Evolutionary conservation across 2,797 vertebrate species (phyloP), one percentile per base, ranked within the genome.

Genomic region (Huso huso): DNA sequence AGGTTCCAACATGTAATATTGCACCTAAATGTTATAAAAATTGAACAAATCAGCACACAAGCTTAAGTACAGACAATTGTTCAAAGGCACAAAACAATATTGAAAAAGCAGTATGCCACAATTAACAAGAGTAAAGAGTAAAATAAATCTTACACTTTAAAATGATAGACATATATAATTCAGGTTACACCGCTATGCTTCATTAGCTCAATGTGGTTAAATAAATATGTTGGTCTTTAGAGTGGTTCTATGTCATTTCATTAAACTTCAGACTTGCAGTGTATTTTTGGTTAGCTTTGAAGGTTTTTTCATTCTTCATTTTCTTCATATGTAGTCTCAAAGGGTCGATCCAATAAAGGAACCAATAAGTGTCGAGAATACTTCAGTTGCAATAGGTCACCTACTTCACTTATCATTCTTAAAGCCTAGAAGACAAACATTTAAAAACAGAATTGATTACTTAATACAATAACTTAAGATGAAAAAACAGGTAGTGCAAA

Each of bases 331-430:
- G 86, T 87, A 12, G 84, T 88, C 77, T 90, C 88, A 0, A 90
- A 92, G 0, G 89, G 87, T 64, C 85, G 83, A 74, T 84, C 84
- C 76, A 85, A 71, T 15, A 92, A 82, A 51, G 89, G 88, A 53
- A 85, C 87, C 77, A 88, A 77, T 71, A 74, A 86, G 15, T 84
- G 91, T 69, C 94, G 92, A 49, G 96, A 98, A 78, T 97, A 98
- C 76, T 97, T 98, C 71, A 98, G 74, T 69, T 95, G 93, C 69
- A 98, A 85, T 18, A 96, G 87, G 71, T 97, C 93, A 48, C 95
- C 96, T 66, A 98, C 95, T 83, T 98, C 94, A 70, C 84, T 82
- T 77, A 96, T 89, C 83, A 91, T 91, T 70, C 86, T 90, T 87
- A 98, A 80, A 49, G 92, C 92, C 96, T 98, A 79, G 75, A 62